Evolutionary conservation across 2,113 vertebrate species (phyloP), one percentile per base, ranked within the genome.

Genomic region (Diglossa brunneiventris): DNA sequence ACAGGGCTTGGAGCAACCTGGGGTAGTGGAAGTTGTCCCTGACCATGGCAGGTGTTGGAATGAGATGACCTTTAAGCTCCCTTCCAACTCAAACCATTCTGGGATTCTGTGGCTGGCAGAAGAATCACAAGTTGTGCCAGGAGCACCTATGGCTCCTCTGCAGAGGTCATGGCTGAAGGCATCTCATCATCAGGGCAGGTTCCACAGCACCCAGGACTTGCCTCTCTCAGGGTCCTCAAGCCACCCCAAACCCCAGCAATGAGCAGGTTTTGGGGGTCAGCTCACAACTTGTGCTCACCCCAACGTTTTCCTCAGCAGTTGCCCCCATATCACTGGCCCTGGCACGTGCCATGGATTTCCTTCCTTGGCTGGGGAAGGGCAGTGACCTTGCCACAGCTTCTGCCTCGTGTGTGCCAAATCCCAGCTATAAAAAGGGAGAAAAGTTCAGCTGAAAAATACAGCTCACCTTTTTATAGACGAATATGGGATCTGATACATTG

Each of bases 251-350:
- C 30, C 67, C 27, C 50, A 69, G 0, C 0, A 0, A 20, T 0
- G 12, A 61, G 56, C 17, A 46, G 47, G 10, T 61, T 62, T 50
- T 1, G 1, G 44, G 31, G 62, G 2, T 52, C 52, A 92, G 28
- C 39, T 26, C 79, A n/a, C 41, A 66, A 50, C 24, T 42, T 20
- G 1, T 9, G 2, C 5, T 15, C 35, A 20, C 14, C 22, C 10
- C 3, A 6, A 9, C 2, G 1, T 73, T 39, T 53, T 22, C 72
- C 53, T 67, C 20, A 2, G 80, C n/a, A 35, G 31, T 27, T 62
- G n/a, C 6, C 13, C 27, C 67, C 4, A 0, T 13, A 5, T 28
- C 21, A 0, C 81, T 0, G 1, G 27, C 9, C 44, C 50, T 1
- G 1, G 8, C 31, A 44, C 4, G 3, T 28, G 64, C 55, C 5